Base-by-base conservation (phyloP, 2,888 invertebrate species). In the Ochropleura leucogaster region DNA sequence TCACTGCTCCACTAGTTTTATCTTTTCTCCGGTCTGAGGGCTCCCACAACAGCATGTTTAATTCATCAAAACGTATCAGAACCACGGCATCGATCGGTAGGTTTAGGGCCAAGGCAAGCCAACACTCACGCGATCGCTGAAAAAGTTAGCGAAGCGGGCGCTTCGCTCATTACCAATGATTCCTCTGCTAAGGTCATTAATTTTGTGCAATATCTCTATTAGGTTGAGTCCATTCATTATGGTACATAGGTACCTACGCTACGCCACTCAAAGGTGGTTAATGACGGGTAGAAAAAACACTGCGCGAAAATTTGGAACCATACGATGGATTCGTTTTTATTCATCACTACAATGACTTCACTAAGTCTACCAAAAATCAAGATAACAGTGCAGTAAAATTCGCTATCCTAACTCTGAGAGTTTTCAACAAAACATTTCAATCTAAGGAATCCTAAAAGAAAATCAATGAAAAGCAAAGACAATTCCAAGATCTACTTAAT, bases 41-140 rank as follows among this genome's bases (percentile, higher is more conserved):
- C 10, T 66, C 73, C 59, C 53, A 62, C 74, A 71, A 75, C 55
- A 59, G 42, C 69, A 80, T 83, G 83, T 82, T 83, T 78, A 78
- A 86, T 86, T 87, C 85, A 86, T 82, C 76, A 82, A 80, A 88
- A 78, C 67, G 68, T 80, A 76, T 80, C 76, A 55, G 84, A 82
- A 64, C 74, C 82, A 72, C 83, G 65, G 79, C 78, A 82, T 84
- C 75, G 85, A 81, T 84, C 80, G 78, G 67, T 77, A 79, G 80
- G 87, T 85, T 83, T 89, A 90, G 90, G 89, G 91, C 87, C 92
- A 91, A 92, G 92, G 92, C 80, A 75, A 86, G 62, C 71, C 44
- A 64, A 87, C 78, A 79, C 76, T 82, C 90, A 91, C 90, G 91
- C 91, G 87, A 90, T 89, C 77, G 60, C 82, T 79, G 81, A 87